These are phyloP conservation scores for Alectoris magna DNA, from an alignment of 2,797 vertebrate genomes.

Conservation along the genomic window DNA sequence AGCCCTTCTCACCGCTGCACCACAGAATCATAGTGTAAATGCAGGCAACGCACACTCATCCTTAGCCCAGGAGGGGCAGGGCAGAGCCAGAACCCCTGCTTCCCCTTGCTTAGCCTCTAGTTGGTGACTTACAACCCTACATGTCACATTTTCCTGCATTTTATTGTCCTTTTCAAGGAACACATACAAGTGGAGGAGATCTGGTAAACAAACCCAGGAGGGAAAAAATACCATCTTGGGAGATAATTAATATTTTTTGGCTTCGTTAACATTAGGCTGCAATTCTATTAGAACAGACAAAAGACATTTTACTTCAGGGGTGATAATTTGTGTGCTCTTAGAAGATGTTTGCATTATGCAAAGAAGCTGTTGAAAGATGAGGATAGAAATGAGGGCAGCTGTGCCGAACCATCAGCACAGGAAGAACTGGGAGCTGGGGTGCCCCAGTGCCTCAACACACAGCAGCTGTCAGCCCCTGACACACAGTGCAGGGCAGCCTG, in stretches of 20 bases:
- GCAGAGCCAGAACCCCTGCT: neutral
- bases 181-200: neutral
- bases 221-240: neutral
- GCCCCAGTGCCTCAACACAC: neutral
- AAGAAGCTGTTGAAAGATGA: neutral
- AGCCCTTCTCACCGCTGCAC: neutral
- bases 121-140: neutral
- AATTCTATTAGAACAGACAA: neutral
- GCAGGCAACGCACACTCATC: neutral
- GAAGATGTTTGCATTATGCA: neutral
- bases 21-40: neutral
- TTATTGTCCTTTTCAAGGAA: neutral
- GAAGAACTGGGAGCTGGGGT: rapidly evolving
- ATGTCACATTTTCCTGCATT: neutral
- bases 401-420: rapidly evolving
- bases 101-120: neutral
- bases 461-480: neutral
- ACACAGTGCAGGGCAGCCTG: neutral
- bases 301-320: neutral
- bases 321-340: neutral
- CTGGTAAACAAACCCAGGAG: conserved; percentile 35
- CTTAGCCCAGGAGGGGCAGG: neutral
- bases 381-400: rapidly evolving
- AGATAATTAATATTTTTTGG: conserved; percentile 9
- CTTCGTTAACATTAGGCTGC: neutral